phyloP scores from a whole-genome alignment of 2,113 vertebrate species.

The Trichomycterus rosablanca region DNA sequence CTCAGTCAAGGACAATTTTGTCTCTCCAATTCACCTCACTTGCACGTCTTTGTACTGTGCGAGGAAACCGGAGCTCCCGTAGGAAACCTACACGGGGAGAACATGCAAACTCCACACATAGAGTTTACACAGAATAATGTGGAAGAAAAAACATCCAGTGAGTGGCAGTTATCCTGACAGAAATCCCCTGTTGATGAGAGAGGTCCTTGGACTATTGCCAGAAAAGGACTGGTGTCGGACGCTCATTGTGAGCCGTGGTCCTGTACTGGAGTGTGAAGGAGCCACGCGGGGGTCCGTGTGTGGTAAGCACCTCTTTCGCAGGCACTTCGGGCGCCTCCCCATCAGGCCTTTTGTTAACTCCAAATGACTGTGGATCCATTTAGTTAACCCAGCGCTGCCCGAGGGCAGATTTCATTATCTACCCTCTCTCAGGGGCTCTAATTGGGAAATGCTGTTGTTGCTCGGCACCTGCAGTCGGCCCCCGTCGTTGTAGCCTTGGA shows the following conservation, averaged over 20 bases:
- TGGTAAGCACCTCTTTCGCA: constrained; percentile 36
- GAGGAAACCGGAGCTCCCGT: too few species aligned
- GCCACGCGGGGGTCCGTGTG: constrained; percentile 38
- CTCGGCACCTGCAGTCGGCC: constrained; percentile 64
- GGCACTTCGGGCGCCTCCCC: constrained; percentile 40
- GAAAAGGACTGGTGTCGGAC: too few species aligned
- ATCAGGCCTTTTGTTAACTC: constrained; percentile 51
- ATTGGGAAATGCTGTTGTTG: constrained; percentile 64
- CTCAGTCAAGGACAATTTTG: too few species aligned
- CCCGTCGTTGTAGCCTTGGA: constrained; percentile 66
- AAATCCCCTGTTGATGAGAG: too few species aligned
- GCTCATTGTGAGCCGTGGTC: constrained; percentile 56
- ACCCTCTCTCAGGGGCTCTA: constrained; percentile 60
- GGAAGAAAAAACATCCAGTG: too few species aligned
- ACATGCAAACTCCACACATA: too few species aligned
- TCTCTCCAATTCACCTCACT: too few species aligned
- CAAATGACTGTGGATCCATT: constrained; percentile 59
- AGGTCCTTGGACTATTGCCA: too few species aligned
- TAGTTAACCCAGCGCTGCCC: constrained; percentile 62
- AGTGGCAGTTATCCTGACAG: too few species aligned
- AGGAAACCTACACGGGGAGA: too few species aligned
- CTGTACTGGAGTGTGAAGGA: constrained; percentile 28
- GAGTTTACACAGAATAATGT: too few species aligned
- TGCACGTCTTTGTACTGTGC: too few species aligned
- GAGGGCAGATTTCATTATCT: constrained; percentile 62